Conservation (phyloP, 2,888 invertebrate species). For the Ophion ventricosus region DNA sequence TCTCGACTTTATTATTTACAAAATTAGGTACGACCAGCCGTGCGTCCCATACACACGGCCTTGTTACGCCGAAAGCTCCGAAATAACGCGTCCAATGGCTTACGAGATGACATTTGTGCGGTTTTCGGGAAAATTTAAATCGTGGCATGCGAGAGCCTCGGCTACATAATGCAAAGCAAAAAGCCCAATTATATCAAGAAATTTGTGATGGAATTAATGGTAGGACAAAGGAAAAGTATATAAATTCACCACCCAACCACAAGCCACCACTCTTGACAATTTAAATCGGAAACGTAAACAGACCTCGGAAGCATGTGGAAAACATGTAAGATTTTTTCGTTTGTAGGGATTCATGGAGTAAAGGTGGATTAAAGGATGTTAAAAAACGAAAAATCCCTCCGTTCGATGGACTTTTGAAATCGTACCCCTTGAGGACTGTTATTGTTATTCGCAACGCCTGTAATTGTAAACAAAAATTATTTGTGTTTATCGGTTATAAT, state of each 20-base stretch:
- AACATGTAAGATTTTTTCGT: too few relatives aligned
- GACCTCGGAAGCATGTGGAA: not conserved
- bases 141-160: slow-evolving; percentile 18
- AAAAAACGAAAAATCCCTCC: not conserved
- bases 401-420: too few relatives aligned
- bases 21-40: slow-evolving; percentile 69
- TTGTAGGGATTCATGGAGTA: too few relatives aligned
- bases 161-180: slow-evolving; percentile 43
- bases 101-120: slow-evolving; percentile 36
- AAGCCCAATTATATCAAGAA: slow-evolving; percentile 6
- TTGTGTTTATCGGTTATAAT: too few relatives aligned
- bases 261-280: not conserved
- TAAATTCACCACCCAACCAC: not conserved
- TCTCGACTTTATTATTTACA: slow-evolving; percentile 73
- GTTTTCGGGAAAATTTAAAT: slow-evolving; percentile 56
- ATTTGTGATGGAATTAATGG: slow-evolving; percentile 13
- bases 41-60: slow-evolving; percentile 50
- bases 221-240: not conserved
- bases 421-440: too few relatives aligned
- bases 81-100: slow-evolving; percentile 59
- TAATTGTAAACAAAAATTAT: too few relatives aligned
- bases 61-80: slow-evolving; percentile 63
- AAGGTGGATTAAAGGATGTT: not conserved
- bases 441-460: too few relatives aligned
- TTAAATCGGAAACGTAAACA: not conserved